Evolutionary conservation across 2,113 vertebrate species (phyloP), one percentile per base, ranked within the genome.

Genomic region (Megaptera novaeangliae): DNA sequence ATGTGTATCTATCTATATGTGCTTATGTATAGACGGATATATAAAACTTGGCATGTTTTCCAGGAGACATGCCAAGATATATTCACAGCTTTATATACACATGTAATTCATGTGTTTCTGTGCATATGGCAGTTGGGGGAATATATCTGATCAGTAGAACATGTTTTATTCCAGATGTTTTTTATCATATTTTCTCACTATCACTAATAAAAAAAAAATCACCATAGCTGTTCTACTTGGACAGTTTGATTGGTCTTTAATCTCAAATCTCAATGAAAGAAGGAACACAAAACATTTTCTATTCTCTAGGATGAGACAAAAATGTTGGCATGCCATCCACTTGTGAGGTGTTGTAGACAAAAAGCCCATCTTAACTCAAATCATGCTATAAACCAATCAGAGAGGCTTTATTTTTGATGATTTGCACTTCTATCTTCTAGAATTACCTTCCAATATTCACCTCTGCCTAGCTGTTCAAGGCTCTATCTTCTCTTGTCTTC

Each of bases 51-150:
- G 97, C 97, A 95, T 97, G 83, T 92, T 92, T 97, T 97, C 92
- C 66, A 98, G 98, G 96, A 98, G 94, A 97, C 55, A 97, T 96
- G 97, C 96, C 97, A 98, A 97, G 95, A 97, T 97, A 95, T 88
- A 98, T 96, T 97, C 97, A 98, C 97, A 98, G 98, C 92, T 98
- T 98, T 98, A 94, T 97, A 97, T 98, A 98, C 97, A 97, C 96
- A 98, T 97, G 96, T 98, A 98, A 97, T 85, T 96, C 96, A 94
- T 98, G 97, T 97, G 94, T 97, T 92, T 96, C 59, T 97, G 15
- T 96, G 97, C 96, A 98, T 90, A 0, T 0, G 98, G 96, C 93
- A 97, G 68, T 85, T 97, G 63, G 92, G 97, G 97, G 98, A 98
- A 98, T 97, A 93, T 90, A 98, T 97, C 84, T 98, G 97, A 97